Conservation (phyloP, 2,888 invertebrate genomes). For the Parnassius apollo region DNA sequence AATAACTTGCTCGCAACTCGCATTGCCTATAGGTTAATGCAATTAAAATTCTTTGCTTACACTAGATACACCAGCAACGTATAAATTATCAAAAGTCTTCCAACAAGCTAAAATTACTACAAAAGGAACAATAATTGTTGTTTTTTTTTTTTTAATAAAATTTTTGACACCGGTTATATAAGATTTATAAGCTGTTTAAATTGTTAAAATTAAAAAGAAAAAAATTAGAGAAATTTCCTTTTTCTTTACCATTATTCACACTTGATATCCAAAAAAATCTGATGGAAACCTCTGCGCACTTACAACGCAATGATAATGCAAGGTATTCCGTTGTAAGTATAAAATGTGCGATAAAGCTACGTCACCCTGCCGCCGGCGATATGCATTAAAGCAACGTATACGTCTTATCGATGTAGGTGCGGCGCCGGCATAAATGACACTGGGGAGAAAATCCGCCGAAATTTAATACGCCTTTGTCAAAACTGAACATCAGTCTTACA, state of each 20-base stretch:
- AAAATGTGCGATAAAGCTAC: constrained; percentile 53
- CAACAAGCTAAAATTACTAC: too few species aligned
- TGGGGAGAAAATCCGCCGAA: constrained; percentile 9
- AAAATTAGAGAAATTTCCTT: background rate
- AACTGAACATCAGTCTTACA: constrained; percentile 26
- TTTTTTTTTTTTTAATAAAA: too few species aligned
- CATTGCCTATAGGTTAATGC: too few species aligned
- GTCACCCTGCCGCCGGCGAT: constrained; percentile 42
- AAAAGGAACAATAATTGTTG: too few species aligned
- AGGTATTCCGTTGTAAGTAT: constrained; percentile 47
- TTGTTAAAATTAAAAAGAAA: background rate
- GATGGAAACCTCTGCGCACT: constrained; percentile 25
- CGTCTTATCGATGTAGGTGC: constrained; percentile 41
- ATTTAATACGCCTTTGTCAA: constrained; percentile 20
- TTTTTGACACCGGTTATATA: too few species aligned
- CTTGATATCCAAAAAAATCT: background rate
- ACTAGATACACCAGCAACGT: too few species aligned
- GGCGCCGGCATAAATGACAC: constrained; percentile 9
- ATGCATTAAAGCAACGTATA: constrained; percentile 61
- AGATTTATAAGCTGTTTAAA: background rate
- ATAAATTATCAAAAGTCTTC: too few species aligned
- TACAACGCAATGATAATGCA: constrained; percentile 43
- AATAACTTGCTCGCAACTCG: too few species aligned
- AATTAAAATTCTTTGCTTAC: too few species aligned
- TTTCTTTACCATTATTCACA: too few species aligned